These are phyloP conservation scores for Lasioglossum figueresi DNA, from an alignment of 2,888 invertebrate species.

Conservation along the genomic window DNA sequence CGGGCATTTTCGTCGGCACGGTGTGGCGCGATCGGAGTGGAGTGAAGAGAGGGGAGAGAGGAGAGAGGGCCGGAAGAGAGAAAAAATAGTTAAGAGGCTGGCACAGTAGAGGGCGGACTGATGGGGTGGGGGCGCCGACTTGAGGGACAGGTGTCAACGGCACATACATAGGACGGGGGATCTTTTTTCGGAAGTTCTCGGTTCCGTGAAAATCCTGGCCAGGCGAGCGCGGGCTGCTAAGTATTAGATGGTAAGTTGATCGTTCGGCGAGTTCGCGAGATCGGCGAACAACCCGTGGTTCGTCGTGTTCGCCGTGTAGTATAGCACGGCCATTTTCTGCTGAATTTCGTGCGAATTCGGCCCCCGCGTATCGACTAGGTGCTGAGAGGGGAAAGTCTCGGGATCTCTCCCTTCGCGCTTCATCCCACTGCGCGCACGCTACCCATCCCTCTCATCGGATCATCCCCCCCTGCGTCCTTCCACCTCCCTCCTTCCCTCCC, in stretches of 20 bases:
- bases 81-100: constrained; percentile 83
- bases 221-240: constrained; percentile 48
- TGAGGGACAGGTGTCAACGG: constrained; percentile 83
- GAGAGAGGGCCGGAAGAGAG: constrained; percentile 73
- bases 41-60: constrained; percentile 12
- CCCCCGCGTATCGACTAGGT: constrained; percentile 79
- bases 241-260: constrained; percentile 74
- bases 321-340: constrained; percentile 80
- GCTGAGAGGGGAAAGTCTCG: constrained; percentile 68
- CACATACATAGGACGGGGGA: constrained; percentile 75
- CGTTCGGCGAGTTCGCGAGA: constrained; percentile 35
- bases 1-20: constrained; percentile 80
- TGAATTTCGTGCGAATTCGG: constrained; percentile 80
- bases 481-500: no score
- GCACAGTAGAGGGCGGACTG: constrained; percentile 82
- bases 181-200: constrained; percentile 63
- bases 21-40: constrained; percentile 64
- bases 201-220: constrained; percentile 49
- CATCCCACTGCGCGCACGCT: constrained; percentile 43
- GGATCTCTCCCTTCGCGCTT: constrained; percentile 49
- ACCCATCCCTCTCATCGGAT: constrained; percentile 53
- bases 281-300: constrained; percentile 19
- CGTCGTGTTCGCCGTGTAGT: constrained; percentile 58
- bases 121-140: constrained; percentile 81
- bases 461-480: constrained; percentile 50